A percentile compares a stretch with the other conserved stretches of the same genome.
Evolutionary conservation across 2,113 vertebrate genomes (phyloP).

Genomic region (Cygnus atratus): DNA sequence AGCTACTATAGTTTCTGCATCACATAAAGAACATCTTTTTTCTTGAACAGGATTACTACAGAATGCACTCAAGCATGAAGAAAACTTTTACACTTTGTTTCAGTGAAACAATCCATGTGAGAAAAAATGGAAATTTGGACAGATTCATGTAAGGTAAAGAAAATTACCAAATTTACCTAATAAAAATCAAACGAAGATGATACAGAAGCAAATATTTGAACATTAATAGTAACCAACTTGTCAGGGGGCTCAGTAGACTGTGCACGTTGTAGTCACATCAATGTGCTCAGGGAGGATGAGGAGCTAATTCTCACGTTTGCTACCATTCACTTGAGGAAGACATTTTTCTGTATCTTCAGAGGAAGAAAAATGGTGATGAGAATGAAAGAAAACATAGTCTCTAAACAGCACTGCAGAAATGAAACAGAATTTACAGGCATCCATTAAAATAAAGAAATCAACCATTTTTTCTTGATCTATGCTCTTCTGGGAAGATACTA

Average conservation of each 20-base stretch:
- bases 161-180: background rate
- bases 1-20: background rate
- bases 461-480: rapidly evolving
- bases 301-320: background rate
- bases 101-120: background rate
- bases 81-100: background rate
- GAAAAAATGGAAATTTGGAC: background rate
- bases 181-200: background rate
- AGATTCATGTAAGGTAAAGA: background rate
- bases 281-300: background rate
- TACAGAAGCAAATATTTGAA: background rate
- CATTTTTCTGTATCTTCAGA: background rate
- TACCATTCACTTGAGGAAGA: background rate
- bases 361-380: background rate
- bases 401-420: background rate
- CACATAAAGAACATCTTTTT: background rate
- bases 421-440: background rate
- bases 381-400: background rate
- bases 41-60: background rate
- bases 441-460: background rate
- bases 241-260: background rate
- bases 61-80: background rate
- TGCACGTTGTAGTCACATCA: background rate
- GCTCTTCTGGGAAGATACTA: background rate
- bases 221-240: background rate